Base-by-base conservation (phyloP, 2,113 vertebrate species). In the Columba livia region DNA sequence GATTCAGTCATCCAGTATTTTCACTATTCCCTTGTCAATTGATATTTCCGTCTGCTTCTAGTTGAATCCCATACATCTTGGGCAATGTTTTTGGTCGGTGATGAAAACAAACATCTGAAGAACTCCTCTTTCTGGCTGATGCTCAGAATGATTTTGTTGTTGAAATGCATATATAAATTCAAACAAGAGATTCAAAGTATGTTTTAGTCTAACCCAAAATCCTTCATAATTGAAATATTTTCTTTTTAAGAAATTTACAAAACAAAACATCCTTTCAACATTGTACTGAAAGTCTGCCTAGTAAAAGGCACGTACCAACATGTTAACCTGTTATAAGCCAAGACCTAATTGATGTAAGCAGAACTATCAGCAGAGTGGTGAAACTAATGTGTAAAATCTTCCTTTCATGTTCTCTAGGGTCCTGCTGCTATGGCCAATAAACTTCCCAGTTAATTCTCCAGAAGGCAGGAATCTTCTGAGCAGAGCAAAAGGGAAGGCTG, bases 301-400 rank as follows among this genome's bases (percentile, higher is more conserved):
- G 69, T 38, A 92, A 53, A 64, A 94, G 85, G 50, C 51, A 86
- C 25, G 28, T 66, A 94, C 14, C 48, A 91, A 71, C 19, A 91
- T 50, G 7, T 13, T 69, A 65, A 61, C 53, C 13, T 88, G 21
- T 16, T 80, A 62, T 11, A 87, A 67, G 62, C 21, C 80, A 69
- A 36, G 32, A 84, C 19, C 16, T 86, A 93, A 94, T 57, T 36
- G 48, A 16, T 61, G 9, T 18, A 66, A 79, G 40, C 16, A 82
- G 42, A 84, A 80, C 40, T 20, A 71, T 28, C 44, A 71, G 5
- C 21, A 79, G 4, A 36, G 15, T 19, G 15, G 15, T 82, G 42
- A 97, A 96, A 72, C 60, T 91, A 66, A 70, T 48, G 36, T 28
- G 12, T 65, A 64, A 70, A 93, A 62, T 10, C 31, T 89, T 90